phyloP scores from a whole-genome alignment of 2,113 vertebrate genomes.

The Poeciliopsis prolifica region DNA sequence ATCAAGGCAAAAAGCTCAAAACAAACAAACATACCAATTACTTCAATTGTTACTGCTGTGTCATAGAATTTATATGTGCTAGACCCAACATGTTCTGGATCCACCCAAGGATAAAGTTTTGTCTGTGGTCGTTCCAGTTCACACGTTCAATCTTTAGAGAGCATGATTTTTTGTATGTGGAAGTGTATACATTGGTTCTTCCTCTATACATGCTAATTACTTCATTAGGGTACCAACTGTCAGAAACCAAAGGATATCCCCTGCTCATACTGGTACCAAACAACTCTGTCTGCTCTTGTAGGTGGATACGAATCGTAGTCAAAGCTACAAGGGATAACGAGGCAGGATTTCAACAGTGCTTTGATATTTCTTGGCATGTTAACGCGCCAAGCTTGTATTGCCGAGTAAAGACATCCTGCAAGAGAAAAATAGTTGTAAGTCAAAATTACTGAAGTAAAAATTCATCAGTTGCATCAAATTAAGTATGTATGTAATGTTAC shows the following conservation, averaged over 20 bases:
- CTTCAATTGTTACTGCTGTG: slow-evolving; percentile 50
- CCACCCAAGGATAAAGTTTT: slow-evolving; percentile 69
- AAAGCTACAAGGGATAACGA: slow-evolving; percentile 71
- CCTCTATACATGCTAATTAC: slow-evolving; percentile 34
- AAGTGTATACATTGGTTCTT: background rate
- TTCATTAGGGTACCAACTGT: fast-evolving
- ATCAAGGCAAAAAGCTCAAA: background rate
- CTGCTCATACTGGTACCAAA: slow-evolving; percentile 64
- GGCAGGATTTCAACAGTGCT: slow-evolving; percentile 57
- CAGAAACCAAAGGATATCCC: slow-evolving; percentile 64
- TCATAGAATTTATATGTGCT: slow-evolving; percentile 57
- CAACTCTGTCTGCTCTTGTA: slow-evolving; percentile 6
- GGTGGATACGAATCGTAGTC: slow-evolving; percentile 44
- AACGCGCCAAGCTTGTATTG: slow-evolving; percentile 50
- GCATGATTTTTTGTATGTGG: background rate
- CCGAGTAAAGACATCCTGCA: slow-evolving; percentile 37
- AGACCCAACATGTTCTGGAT: slow-evolving; percentile 60
- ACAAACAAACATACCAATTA: slow-evolving; percentile 50
- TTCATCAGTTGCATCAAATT: background rate
- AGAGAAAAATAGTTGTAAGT: background rate
- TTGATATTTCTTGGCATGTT: slow-evolving; percentile 38
- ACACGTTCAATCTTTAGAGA: slow-evolving; percentile 49
- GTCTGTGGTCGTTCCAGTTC: slow-evolving; percentile 5
- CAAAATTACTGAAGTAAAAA: background rate
- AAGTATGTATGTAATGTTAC: background rate